Evolutionary conservation across 1,140 invertebrate genomes (phyloP).

Genomic region (Eulimnadia texana): DNA sequence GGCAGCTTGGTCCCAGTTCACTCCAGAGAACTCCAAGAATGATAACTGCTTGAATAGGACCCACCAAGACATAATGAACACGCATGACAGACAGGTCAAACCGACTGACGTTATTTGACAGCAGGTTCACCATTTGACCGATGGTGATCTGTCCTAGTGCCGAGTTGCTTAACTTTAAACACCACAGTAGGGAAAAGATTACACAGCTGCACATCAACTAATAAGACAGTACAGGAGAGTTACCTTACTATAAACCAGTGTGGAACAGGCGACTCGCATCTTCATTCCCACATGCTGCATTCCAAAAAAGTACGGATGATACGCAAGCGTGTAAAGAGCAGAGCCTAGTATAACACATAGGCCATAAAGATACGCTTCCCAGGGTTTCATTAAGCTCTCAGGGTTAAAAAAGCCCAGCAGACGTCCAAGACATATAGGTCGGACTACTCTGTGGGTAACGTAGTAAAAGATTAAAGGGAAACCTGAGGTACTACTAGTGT

Average conservation of each 20-base stretch:
- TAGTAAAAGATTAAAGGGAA: background rate
- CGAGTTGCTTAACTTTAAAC: conserved; percentile 41
- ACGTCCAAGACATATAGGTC: background rate
- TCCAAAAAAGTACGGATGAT: background rate
- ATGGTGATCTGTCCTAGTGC: conserved; percentile 58
- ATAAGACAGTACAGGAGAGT: background rate
- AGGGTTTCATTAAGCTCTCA: background rate
- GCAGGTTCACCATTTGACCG: conserved; percentile 79
- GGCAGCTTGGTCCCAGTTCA: conserved; percentile 52
- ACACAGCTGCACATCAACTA: conserved; percentile 3
- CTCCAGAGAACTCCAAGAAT: conserved; percentile 59
- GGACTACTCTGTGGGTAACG: too few relatives aligned
- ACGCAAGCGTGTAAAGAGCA: background rate
- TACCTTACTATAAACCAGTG: background rate
- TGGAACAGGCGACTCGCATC: background rate
- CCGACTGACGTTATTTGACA: conserved; percentile 69
- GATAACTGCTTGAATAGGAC: conserved; percentile 59
- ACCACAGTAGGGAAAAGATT: conserved; percentile 19
- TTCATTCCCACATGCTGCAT: background rate
- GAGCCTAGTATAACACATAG: background rate
- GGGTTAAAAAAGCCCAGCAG: background rate
- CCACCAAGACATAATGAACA: conserved; percentile 38
- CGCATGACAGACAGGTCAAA: conserved; percentile 28
- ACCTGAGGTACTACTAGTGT: too few relatives aligned
- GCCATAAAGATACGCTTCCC: background rate